phyloP scores from a whole-genome alignment of 2,888 invertebrate species.

The Cacoxenus indagator region DNA sequence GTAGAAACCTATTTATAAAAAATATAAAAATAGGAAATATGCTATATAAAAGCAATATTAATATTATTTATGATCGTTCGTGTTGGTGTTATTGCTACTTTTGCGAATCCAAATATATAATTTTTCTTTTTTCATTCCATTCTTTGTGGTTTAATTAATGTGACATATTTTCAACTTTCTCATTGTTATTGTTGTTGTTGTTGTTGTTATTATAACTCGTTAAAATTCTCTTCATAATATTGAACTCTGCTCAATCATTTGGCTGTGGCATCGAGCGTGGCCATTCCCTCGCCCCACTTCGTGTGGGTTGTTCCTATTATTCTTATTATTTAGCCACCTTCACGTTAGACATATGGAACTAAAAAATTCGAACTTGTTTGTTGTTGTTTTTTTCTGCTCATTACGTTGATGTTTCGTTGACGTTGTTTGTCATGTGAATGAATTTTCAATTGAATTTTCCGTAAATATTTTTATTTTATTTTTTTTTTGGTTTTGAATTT shows the following conservation, averaged over 20 bases:
- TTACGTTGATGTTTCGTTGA: neutral
- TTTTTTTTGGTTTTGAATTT: neutral
- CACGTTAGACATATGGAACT: too few relatives aligned
- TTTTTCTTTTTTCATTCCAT: conserved; percentile 42
- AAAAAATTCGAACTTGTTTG: too few relatives aligned
- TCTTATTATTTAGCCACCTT: too few relatives aligned
- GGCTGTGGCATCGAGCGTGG: neutral
- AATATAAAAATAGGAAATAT: conserved; percentile 34
- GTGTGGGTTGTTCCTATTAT: neutral
- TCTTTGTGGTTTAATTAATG: conserved; percentile 34
- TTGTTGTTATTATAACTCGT: conserved; percentile 14
- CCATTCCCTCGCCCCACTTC: neutral
- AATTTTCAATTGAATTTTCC: neutral
- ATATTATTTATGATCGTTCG: conserved; percentile 26
- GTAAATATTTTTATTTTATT: neutral
- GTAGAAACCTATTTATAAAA: conserved; percentile 52
- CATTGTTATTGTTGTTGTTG: conserved; percentile 27
- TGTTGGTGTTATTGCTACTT: conserved; percentile 17
- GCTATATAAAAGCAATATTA: conserved; percentile 29
- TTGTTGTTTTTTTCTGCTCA: too few relatives aligned
- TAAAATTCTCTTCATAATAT: conserved; percentile 16
- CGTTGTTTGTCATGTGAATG: neutral
- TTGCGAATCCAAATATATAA: conserved; percentile 28
- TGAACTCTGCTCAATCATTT: conserved; percentile 8
- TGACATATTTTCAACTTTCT: conserved; percentile 30